These are phyloP conservation scores for Rhagoletis zephyria DNA, from an alignment of 1,140 invertebrate species.

Conservation along the genomic window DNA sequence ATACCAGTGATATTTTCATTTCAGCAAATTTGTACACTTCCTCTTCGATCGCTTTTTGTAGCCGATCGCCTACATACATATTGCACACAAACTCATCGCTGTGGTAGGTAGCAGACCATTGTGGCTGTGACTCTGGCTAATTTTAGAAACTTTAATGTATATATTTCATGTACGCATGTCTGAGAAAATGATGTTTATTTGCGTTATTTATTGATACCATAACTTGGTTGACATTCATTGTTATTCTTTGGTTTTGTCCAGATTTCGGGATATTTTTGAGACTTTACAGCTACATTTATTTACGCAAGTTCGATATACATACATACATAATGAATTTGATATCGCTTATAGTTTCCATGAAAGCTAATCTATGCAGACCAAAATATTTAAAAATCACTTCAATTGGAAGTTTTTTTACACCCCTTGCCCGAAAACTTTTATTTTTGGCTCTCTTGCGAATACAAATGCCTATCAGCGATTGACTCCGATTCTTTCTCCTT, in stretches of 20 bases:
- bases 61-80: neutral
- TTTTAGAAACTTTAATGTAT: neutral
- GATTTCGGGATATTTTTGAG: too few species aligned
- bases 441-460: neutral
- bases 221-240: too few species aligned
- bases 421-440: neutral
- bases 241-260: too few species aligned
- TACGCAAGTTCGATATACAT: too few species aligned
- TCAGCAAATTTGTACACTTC: neutral
- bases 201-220: too few species aligned
- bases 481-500: neutral
- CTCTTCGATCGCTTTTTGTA: neutral
- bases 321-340: too few species aligned
- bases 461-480: neutral
- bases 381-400: too few species aligned
- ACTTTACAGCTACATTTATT: too few species aligned
- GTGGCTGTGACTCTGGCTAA: neutral
- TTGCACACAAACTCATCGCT: neutral
- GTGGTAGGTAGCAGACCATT: neutral
- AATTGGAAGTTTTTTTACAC: neutral
- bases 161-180: neutral
- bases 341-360: too few species aligned
- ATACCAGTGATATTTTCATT: neutral
- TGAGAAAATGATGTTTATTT: neutral
- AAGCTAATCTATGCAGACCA: too few species aligned